Conservation (phyloP, 2,113 vertebrate genomes). For the Rhabdornis inornatus region DNA sequence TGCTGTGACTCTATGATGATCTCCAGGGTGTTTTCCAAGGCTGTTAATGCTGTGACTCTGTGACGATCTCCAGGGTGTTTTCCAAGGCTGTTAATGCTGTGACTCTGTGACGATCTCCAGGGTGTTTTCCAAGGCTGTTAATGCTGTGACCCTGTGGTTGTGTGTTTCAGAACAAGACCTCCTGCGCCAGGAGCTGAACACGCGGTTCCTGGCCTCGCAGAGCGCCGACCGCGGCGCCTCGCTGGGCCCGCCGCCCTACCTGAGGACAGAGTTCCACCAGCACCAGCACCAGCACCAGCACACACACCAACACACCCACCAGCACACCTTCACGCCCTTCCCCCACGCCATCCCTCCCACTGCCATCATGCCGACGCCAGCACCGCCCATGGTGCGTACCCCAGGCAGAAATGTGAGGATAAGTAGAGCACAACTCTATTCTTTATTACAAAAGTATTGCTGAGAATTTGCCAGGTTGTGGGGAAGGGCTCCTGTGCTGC, state of each 20-base stretch:
- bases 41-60: fast-evolving
- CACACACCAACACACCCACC: slow-evolving; percentile 98
- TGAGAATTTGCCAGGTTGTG: background rate
- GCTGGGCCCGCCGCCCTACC: slow-evolving; percentile 92
- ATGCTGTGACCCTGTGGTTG: background rate
- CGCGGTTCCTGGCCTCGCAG: slow-evolving; percentile 95
- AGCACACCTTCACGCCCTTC: slow-evolving; percentile 99
- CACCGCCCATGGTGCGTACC: slow-evolving; percentile 99
- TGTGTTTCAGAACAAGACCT: slow-evolving; percentile 90
- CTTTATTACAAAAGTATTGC: slow-evolving; percentile 11
- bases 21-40: fast-evolving
- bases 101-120: background rate
- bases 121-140: fast-evolving
- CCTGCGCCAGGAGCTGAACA: slow-evolving; percentile 96
- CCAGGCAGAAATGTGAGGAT: slow-evolving; percentile 98
- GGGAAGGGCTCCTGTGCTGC: background rate
- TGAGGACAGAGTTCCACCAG: slow-evolving; percentile 98
- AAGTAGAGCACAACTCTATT: slow-evolving; percentile 82
- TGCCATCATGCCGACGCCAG: slow-evolving; percentile 97
- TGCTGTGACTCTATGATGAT: background rate
- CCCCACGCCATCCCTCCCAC: slow-evolving; percentile 90
- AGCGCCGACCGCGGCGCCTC: slow-evolving; percentile 94
- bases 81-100: too few species aligned
- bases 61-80: background rate
- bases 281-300: slow-evolving; percentile 94